These are phyloP conservation scores for Lasioglossum zephyrum DNA, from an alignment of 2,888 invertebrate genomes.

Conservation along the genomic window DNA sequence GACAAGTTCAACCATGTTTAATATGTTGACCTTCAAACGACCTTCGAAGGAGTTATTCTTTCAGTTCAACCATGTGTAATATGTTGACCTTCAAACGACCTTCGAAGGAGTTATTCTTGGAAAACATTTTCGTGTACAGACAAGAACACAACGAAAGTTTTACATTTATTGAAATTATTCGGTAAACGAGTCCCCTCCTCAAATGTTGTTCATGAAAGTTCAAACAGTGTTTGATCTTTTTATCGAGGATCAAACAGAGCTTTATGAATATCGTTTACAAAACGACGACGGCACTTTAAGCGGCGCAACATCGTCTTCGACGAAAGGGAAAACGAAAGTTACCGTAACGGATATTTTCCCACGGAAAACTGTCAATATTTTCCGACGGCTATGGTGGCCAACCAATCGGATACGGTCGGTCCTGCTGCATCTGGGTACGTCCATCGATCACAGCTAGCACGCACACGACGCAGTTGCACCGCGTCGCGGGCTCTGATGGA, in stretches of 20 bases:
- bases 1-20: too few relatives aligned
- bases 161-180: neutral
- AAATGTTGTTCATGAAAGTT: neutral
- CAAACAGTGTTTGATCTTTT: neutral
- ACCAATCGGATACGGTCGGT: constrained; percentile 26
- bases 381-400: constrained; percentile 6
- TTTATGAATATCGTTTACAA: neutral
- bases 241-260: neutral
- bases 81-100: too few relatives aligned
- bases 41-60: too few relatives aligned
- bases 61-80: too few relatives aligned
- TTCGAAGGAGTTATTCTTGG: too few relatives aligned
- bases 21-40: too few relatives aligned
- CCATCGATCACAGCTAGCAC: constrained; percentile 35
- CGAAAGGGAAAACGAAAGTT: neutral
- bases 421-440: constrained; percentile 34
- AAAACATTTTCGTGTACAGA: too few relatives aligned
- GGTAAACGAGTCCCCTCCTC: neutral
- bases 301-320: neutral
- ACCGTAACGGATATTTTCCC: neutral
- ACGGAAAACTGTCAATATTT: constrained; percentile 2
- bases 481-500: constrained; percentile 66
- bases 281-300: neutral
- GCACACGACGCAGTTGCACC: constrained; percentile 31
- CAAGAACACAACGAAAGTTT: neutral